Base-by-base conservation (phyloP, 1,140 invertebrate genomes). In the Dryas iulia region DNA sequence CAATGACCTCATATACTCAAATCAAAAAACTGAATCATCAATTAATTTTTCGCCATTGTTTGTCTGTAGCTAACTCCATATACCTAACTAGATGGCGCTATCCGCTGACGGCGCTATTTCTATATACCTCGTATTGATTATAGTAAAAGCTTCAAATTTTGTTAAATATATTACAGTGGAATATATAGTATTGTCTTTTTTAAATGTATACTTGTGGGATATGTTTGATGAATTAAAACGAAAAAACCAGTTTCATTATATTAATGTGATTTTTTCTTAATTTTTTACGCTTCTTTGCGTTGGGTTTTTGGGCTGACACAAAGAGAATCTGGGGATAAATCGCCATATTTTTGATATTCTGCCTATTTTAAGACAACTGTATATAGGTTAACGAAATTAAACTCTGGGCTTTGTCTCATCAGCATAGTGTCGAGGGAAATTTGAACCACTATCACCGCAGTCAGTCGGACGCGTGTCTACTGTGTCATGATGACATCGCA, bases 51-150 rank as follows among this genome's bases (percentile, higher is more conserved):
- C 7, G 8, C 14, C 14, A 8, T 2, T 47, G 39, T 47, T 47
- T 21, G 39, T 47, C 7, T 21, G 18, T 11, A 47, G 18, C 7
- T 10, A 21, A 47, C 39, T 21, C 39, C 39, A 10, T 21, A 10
- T 21, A 47, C 8, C 2, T 47, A 47, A 47, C 39, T 47, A 47
- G 39, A 47, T 47, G 39, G 39, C 39, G 39, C 39, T 47, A 47
- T 47, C 39, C 18, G 39, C 39, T 21, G 14, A 47, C 39, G 39
- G 21, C 39, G 39, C 39, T 47, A 47, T 47, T 47, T 47, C 39
- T 47, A 47, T 47, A 47, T 47, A 47, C 39, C 39, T 10, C 7
- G 39, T 47, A 47, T 47, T 47, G 39, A 47, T 47, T 47, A 47
- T 47, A 47, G 39, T 47, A 47, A 47, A 47, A 21, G 39, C 39